Base-by-base conservation (phyloP, 2,797 vertebrate genomes). In the Podarcis lilfordi region DNA sequence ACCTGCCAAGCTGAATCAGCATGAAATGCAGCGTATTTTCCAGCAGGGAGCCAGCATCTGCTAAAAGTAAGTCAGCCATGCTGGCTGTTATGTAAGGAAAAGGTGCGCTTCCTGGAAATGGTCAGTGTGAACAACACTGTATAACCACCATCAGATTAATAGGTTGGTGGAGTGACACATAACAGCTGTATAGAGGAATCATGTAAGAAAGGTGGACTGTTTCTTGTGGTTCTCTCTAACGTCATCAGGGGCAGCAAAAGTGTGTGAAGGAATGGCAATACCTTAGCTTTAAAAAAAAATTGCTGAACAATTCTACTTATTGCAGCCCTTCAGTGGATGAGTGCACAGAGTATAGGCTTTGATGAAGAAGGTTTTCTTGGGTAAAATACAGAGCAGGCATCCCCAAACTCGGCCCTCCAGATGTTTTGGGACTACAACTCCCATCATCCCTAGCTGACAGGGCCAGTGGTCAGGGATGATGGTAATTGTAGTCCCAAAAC, bases 1-100 rank as follows among this genome's bases (percentile, higher is more conserved):
- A 9, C 37, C 11, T 88, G 86, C 76, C 50, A 82, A 83, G 59
- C 7, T 80, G 59, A 92, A 77, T 71, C 55, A 82, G 9, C 27
- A 91, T 45, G 8, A 75, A 76, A 76, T 66, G 84, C 13, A 81
- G 84, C 40, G 89, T 74, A 29, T 66, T 27, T n/a, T 9, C 21
- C 59, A 75, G 37, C 19, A 80, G 8, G 29, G 4, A 13, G 40
- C 8, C 77, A 92, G 55, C 66, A 83, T 2, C 45, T 86, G 2
- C 59, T 91, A 86, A 68, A 77, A 69, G 82, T 25, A 32, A 84
- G 35, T 0, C 77, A 84, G 81, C 45, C 35, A 43, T 59, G 35
- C 8, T 72, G 50, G 37, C 66, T 8, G 3, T 27, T n/a, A 43
- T 32, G 35, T 32, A 85, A 76, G 50, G 32, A 72, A 35, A 80